Evolutionary conservation across 1,140 invertebrate genomes (phyloP).

Genomic region (Papilio polytes): DNA sequence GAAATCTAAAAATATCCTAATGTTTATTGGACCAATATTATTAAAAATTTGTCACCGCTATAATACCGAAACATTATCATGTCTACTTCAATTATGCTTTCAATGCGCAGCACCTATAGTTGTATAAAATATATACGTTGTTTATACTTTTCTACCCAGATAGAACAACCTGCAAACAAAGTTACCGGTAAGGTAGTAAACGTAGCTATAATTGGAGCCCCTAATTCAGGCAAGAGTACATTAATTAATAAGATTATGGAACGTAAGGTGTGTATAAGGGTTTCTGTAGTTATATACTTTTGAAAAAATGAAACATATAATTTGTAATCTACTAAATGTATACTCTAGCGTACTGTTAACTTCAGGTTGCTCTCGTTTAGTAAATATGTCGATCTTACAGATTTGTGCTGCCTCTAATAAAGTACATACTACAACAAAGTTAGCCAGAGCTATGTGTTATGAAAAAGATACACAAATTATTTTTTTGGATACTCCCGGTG

Average conservation of each 20-base stretch:
- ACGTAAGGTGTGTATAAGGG: slow-evolving; percentile 86
- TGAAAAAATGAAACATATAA: neutral
- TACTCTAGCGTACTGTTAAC: neutral
- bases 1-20: neutral
- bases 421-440: slow-evolving; percentile 94
- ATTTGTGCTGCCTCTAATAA: slow-evolving; percentile 94
- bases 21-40: neutral
- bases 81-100: slow-evolving; percentile 49
- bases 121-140: slow-evolving; percentile 47
- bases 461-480: slow-evolving; percentile 92
- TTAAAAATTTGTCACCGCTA: neutral
- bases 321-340: neutral
- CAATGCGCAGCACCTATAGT: slow-evolving; percentile 45
- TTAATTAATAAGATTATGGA: slow-evolving; percentile 94
- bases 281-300: neutral
- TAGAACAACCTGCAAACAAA: slow-evolving; percentile 56
- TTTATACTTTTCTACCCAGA: slow-evolving; percentile 65
- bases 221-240: slow-evolving; percentile 98
- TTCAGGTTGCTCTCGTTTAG: neutral
- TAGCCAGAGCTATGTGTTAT: slow-evolving; percentile 89
- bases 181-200: slow-evolving; percentile 86
- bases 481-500: slow-evolving; percentile 94
- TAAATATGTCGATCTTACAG: slow-evolving; percentile 78
- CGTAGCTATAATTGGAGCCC: slow-evolving; percentile 94
- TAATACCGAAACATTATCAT: slow-evolving; percentile 38